Evolutionary conservation across 2,797 vertebrate genomes (phyloP), one percentile per base, ranked within the genome.

Genomic region (Clarias platycephalus): DNA sequence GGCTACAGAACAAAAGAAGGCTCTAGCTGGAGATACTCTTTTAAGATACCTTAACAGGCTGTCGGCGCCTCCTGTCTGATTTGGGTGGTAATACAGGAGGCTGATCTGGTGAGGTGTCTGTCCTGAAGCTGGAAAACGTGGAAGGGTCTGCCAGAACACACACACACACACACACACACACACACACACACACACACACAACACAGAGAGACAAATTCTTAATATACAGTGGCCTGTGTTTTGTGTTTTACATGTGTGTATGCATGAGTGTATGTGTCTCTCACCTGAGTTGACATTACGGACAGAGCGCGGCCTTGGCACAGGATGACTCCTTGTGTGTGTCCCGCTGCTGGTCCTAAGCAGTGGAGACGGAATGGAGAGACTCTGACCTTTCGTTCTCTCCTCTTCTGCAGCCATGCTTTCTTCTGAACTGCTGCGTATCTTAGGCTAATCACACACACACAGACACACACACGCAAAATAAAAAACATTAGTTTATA

Each of bases 301-400:
- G 0, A 92, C 87, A 44, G 87, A 64, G 66, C 84, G 91, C 0
- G 84, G 93, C 20, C 83, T 84, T 6, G 87, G 91, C 7, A 85
- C 55, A 0, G 94, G 92, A 28, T 88, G 76, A 62, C 92, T 80
- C 0, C 91, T 87, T 0, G 93, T 84, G 0, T 93, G 88, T 2
- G 96, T 95, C n/a, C 95, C 95, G 0, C 96, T 97, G 77, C 95
- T 95, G 55, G 96, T 96, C 44, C 96, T 93, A 16, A 94, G 89
- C 62, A 95, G 90, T 0, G 94, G 90, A 1, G 83, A 0, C 1
- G 93, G 89, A 74, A 88, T 82, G 12, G 84, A 81, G 22, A 91
- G 86, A 66, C 31, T 6, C 1, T 87, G 84, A 62, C 90, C 53
- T 85, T 92, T 91, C 16, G 76, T 60, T 3, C 93, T 90, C 0